These are phyloP conservation scores for Dasypus novemcinctus DNA, from an alignment of 2,113 vertebrate species.

Conservation along the genomic window DNA sequence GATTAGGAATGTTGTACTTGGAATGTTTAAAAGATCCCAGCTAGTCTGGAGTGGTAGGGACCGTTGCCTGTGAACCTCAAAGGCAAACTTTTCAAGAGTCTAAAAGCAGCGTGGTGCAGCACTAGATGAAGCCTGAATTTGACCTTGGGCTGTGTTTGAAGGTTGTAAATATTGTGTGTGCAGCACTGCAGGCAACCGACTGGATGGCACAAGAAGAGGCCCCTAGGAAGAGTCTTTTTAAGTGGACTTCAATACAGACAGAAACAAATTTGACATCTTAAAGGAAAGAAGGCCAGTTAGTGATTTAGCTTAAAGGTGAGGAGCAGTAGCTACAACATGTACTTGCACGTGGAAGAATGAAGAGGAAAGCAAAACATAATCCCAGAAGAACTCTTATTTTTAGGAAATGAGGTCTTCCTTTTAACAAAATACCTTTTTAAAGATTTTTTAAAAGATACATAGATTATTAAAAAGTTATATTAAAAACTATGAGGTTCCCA, in stretches of 20 bases:
- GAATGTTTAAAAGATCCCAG: background rate
- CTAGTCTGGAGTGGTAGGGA: background rate
- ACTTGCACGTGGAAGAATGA: constrained; percentile 12
- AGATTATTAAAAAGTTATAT: too few relatives aligned
- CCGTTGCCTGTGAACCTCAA: background rate
- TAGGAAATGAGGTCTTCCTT: background rate
- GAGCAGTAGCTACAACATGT: background rate
- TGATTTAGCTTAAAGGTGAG: constrained; percentile 20
- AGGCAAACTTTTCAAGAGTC: background rate
- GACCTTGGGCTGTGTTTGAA: background rate
- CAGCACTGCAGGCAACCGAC: background rate
- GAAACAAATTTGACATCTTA: constrained; percentile 32
- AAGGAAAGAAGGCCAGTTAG: constrained; percentile 44
- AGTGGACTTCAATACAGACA: background rate
- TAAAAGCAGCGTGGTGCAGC: background rate
- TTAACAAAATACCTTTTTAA: background rate
- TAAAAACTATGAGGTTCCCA: too few relatives aligned
- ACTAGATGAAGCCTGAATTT: background rate
- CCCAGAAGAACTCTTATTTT: background rate
- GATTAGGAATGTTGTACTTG: background rate
- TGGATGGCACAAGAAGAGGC: background rate
- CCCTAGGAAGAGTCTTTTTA: background rate
- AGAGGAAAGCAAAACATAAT: background rate
- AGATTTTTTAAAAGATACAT: too few relatives aligned
- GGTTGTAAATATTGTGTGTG: too few relatives aligned